phyloP scores from a whole-genome alignment of 2,888 invertebrate genomes.

The Xestoiulus laeticollis region DNA sequence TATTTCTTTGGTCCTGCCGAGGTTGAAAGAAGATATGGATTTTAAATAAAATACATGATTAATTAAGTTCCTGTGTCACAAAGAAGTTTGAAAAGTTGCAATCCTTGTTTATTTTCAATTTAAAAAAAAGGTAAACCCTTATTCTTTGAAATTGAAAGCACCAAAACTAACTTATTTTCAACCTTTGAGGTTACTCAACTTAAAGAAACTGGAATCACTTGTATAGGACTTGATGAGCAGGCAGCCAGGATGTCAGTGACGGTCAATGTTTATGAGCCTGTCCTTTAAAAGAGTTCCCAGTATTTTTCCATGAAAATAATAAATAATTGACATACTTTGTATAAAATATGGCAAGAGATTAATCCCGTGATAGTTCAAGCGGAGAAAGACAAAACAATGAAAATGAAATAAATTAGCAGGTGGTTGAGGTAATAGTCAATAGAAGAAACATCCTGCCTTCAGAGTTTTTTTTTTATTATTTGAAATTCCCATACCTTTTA shows the following conservation, averaged over 20 bases:
- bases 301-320: slow-evolving; percentile 3
- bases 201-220: not conserved
- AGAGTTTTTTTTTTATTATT: not conserved
- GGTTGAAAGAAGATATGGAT: not conserved
- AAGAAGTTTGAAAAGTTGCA: not conserved
- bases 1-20: not conserved
- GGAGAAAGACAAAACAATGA: not conserved
- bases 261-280: not conserved
- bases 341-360: slow-evolving; percentile 16
- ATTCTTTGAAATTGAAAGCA: not conserved
- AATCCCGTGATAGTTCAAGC: not conserved
- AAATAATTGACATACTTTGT: slow-evolving; percentile 30
- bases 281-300: not conserved
- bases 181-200: not conserved
- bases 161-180: not conserved
- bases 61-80: not conserved
- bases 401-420: not conserved
- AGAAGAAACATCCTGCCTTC: slow-evolving; percentile 22
- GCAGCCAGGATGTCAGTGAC: not conserved
- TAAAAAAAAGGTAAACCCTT: not conserved
- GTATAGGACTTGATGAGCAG: not conserved
- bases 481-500: not conserved
- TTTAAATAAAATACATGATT: not conserved
- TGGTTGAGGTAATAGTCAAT: not conserved
- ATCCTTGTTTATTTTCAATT: not conserved